These are phyloP conservation scores for Lagopus muta DNA, from an alignment of 2,113 vertebrate species.

Conservation along the genomic window DNA sequence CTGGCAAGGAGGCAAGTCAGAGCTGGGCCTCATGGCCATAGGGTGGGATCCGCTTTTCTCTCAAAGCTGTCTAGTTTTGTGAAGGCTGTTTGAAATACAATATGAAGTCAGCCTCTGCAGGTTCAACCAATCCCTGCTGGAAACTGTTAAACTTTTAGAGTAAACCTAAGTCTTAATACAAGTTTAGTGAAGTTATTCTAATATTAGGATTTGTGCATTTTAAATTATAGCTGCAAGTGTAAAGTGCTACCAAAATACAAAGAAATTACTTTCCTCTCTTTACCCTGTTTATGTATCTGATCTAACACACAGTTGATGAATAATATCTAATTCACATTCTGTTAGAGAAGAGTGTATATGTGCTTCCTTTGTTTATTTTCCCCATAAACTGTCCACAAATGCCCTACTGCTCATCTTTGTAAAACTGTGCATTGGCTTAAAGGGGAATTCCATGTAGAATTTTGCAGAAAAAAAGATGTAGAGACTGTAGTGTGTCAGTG, in stretches of 20 bases:
- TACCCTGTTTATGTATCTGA: neutral
- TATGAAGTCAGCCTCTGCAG: neutral
- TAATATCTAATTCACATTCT: neutral
- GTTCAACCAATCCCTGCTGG: neutral
- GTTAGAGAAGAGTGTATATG: neutral
- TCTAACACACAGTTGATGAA: neutral
- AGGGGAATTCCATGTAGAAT: neutral
- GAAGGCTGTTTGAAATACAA: neutral
- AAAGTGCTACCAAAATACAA: neutral
- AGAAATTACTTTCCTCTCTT: neutral
- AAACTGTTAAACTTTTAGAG: neutral
- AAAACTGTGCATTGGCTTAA: neutral
- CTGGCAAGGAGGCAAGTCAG: neutral
- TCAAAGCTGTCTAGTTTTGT: neutral
- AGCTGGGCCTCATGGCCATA: accelerated
- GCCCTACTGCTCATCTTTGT: neutral
- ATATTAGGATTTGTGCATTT: neutral
- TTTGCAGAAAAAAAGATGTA: neutral
- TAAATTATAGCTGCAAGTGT: neutral
- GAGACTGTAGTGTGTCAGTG: neutral
- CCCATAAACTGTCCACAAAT: neutral
- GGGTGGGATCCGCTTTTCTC: neutral
- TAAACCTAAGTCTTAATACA: neutral
- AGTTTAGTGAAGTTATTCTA: neutral
- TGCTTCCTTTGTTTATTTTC: neutral